Evolutionary conservation across 92 coral and sea anemone genomes (phyloP), one percentile per base, ranked within the genome.

Genomic region (Isaurus tuberculatus): DNA sequence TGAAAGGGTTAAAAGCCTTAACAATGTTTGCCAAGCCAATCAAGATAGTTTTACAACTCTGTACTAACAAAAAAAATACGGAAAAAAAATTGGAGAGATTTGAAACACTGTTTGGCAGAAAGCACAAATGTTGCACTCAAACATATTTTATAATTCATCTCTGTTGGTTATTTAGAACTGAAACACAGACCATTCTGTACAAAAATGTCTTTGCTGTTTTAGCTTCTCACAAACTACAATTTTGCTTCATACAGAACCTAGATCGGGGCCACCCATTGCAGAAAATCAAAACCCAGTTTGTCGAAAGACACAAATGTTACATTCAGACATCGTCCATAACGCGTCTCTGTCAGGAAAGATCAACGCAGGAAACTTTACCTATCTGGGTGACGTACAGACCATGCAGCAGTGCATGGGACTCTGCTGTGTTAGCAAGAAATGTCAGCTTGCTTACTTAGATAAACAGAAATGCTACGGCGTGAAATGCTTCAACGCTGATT

Each of bases 361-460:
- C 19, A 88, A 92, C 8, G 93, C 92, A 5, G 94, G 94, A 31
- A 97, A 94, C 80, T 97, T 97, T 34, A 90, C 98, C 16, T 97
- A 88, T 79, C 94, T 97, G 1, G 99, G 99, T 1, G 95, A 84
- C 3, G 99, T 97, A 4, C 88, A 89, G 70, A 90, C 85, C 72
- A 97, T 97, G 99, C 92, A 97, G 84, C 91, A 94, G 85, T 97
- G 99, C 20, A 91, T 97, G 93, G 93, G 98, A 26, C 86, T 97
- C 75, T 97, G 99, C 72, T 97, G 99, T 68, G 88, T 94, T 37
- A 80, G 86, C 86, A 94, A 94, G 86, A 88, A 87, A 29, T 97
- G 99, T 34, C 98, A 92, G 79, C 86, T 97, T 42, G 99, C 99
- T 0, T 97, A 97, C 83, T 91, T 97, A 55, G 99, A 94, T 67